Percentiles rank a stretch among this genome's conserved stretches.
Evolutionary conservation across 2,113 vertebrate genomes (phyloP).

Genomic region (Thermophis baileyi): DNA sequence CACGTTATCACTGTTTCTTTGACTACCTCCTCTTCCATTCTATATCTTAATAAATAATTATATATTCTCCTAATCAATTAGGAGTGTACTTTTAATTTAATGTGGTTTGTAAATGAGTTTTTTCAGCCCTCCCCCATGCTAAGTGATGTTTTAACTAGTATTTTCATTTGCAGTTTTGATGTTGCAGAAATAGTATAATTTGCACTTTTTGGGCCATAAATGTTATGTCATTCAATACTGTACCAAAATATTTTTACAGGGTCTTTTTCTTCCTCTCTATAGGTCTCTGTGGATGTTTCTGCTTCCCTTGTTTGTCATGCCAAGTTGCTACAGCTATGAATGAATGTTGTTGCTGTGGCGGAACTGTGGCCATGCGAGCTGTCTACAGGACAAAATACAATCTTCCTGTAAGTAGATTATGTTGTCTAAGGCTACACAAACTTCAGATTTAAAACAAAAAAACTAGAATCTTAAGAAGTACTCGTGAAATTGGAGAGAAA

Average conservation of each 20-base stretch:
- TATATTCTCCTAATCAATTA: no score
- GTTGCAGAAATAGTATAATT: background rate
- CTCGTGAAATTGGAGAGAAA: background rate
- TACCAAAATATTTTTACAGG: background rate
- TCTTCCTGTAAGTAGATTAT: constrained; percentile 67
- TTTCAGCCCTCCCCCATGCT: background rate
- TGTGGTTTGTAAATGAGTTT: background rate
- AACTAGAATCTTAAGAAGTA: background rate
- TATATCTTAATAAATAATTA: no score
- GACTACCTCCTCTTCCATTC: no score
- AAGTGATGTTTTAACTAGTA: background rate
- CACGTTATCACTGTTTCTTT: no score
- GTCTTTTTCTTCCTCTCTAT: background rate
- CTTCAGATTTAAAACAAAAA: background rate
- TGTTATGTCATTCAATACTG: background rate
- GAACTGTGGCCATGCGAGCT: constrained; percentile 68
- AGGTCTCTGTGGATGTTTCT: constrained; percentile 74
- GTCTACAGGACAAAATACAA: constrained; percentile 82
- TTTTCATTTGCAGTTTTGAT: background rate
- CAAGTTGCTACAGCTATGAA: constrained; percentile 75
- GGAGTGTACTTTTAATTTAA: background rate
- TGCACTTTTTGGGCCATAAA: background rate
- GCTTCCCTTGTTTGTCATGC: constrained; percentile 60
- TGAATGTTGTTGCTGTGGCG: constrained; percentile 78
- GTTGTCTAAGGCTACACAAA: background rate